Percentiles rank a stretch among this genome's conserved stretches.
Evolutionary conservation across 64 coral and sea anemone species (phyloP).

Genomic region (Pocillopora damicornis): DNA sequence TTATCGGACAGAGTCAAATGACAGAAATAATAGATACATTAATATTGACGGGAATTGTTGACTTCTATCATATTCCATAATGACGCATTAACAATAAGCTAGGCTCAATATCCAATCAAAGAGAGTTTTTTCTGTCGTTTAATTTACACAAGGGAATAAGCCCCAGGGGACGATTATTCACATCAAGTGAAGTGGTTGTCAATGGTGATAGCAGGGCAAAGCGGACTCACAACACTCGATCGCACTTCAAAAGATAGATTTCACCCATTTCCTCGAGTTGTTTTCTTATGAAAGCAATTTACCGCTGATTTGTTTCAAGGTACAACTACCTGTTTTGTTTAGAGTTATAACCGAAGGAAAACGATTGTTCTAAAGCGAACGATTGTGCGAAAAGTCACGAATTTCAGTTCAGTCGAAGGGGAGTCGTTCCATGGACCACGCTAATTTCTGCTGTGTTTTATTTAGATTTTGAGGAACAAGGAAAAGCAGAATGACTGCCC

Average conservation of each 20-base stretch:
- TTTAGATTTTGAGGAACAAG: neutral
- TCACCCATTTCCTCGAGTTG: neutral
- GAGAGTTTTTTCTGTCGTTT: neutral
- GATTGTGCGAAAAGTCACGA: slow-evolving; percentile 4
- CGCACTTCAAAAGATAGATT: neutral
- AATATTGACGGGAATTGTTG: neutral
- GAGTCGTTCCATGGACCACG: neutral
- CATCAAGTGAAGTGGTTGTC: slow-evolving; percentile 15
- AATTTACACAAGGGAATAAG: slow-evolving; percentile 29
- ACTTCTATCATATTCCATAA: neutral
- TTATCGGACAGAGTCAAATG: neutral
- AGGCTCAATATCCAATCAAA: slow-evolving; percentile 17
- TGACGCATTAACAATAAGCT: neutral
- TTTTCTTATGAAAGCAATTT: neutral
- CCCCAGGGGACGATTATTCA: slow-evolving; percentile 13
- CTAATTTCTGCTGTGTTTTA: neutral
- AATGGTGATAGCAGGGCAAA: slow-evolving; percentile 8
- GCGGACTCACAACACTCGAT: slow-evolving; percentile 17
- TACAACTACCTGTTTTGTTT: neutral
- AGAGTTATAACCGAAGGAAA: neutral
- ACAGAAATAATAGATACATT: neutral
- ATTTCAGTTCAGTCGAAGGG: neutral
- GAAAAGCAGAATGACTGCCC: slow-evolving; percentile 28
- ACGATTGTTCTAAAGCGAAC: neutral
- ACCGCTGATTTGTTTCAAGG: neutral